Evolutionary conservation across 2,888 invertebrate genomes (phyloP).

Genomic region (Ctena decussata): DNA sequence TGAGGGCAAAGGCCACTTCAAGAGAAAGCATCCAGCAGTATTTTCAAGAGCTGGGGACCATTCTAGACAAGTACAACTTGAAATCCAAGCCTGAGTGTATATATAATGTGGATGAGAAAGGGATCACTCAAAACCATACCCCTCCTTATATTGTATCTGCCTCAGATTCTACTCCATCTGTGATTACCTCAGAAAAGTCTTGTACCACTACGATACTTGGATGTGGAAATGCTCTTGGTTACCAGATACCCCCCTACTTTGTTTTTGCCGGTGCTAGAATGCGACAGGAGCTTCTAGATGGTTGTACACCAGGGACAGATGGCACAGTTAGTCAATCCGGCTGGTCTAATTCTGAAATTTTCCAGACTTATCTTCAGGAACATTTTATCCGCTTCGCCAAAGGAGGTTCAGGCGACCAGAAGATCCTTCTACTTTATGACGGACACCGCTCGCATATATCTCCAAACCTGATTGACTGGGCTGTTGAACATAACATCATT

Average conservation of each 20-base stretch:
- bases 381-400: no score
- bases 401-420: no score
- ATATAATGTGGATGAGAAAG: slow-evolving; percentile 32
- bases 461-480: no score
- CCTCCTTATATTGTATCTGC: background rate
- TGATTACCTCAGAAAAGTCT: background rate
- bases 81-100: background rate
- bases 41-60: background rate
- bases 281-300: background rate
- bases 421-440: no score
- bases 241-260: no score
- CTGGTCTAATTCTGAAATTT: background rate
- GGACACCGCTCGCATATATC: no score
- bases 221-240: no score
- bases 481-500: no score
- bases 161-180: slow-evolving; percentile 8
- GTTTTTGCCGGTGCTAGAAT: no score
- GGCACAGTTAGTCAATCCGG: background rate
- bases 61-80: slow-evolving; percentile 5
- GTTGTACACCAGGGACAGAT: background rate
- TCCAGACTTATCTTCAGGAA: background rate
- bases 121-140: background rate
- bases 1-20: background rate
- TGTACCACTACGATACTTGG: no score
- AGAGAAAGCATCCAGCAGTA: background rate